These are phyloP conservation scores for Belonocnema kinseyi DNA, from an alignment of 1,140 invertebrate species.

Conservation along the genomic window DNA sequence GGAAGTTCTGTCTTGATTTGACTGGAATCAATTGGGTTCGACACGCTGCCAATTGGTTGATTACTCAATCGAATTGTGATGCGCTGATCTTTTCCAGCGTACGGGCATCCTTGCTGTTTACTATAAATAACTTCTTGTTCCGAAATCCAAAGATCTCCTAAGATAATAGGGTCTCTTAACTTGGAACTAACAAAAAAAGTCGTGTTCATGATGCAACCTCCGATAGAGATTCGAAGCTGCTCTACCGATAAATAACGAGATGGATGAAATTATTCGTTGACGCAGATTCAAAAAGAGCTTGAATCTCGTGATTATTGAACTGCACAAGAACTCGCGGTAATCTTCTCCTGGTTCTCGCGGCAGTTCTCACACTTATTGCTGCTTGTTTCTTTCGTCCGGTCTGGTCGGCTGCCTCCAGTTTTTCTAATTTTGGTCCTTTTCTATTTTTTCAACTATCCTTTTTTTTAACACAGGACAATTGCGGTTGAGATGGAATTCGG, in stretches of 20 bases:
- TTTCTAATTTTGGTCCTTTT: neutral
- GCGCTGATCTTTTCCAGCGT: too few relatives aligned
- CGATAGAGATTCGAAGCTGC: neutral
- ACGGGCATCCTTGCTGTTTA: too few relatives aligned
- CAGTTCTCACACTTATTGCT: neutral
- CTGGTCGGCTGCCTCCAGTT: neutral
- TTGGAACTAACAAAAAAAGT: too few relatives aligned
- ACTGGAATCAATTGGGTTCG: too few relatives aligned
- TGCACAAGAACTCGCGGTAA: neutral
- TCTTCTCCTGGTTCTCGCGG: neutral
- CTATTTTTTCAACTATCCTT: neutral
- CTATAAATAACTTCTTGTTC: too few relatives aligned
- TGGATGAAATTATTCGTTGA: neutral
- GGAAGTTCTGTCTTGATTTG: too few relatives aligned
- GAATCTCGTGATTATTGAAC: neutral
- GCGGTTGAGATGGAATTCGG: neutral
- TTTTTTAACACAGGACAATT: neutral
- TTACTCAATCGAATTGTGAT: too few relatives aligned
- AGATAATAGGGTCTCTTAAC: too few relatives aligned
- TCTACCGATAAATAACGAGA: neutral
- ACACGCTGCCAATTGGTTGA: too few relatives aligned
- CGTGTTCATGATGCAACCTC: too few relatives aligned
- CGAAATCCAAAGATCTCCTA: too few relatives aligned
- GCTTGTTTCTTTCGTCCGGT: neutral
- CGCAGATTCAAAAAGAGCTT: neutral